These are phyloP conservation scores for Magallana angulata DNA, from an alignment of 1,140 invertebrate species.

Conservation along the genomic window DNA sequence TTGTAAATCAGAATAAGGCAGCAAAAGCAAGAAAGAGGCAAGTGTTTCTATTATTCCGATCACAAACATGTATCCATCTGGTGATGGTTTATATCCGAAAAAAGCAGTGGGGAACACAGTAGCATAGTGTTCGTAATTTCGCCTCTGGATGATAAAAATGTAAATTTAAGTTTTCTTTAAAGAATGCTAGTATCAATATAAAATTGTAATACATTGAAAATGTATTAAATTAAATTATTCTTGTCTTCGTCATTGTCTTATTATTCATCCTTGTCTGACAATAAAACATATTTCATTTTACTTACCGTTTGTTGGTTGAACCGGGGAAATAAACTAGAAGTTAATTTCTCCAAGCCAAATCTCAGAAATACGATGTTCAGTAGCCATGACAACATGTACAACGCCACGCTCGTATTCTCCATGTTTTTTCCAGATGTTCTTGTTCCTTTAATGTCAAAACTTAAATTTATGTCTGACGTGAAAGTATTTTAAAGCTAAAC, in stretches of 20 bases:
- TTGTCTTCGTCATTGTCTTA: too few species aligned
- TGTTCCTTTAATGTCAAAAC: too few species aligned
- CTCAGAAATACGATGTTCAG: neutral
- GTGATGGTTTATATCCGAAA: neutral
- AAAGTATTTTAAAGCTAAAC: too few species aligned
- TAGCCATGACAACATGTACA: neutral
- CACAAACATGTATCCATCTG: neutral
- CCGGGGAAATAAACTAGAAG: neutral
- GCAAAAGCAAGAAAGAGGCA: neutral
- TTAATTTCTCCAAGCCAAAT: neutral
- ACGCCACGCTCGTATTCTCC: neutral
- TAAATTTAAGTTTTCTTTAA: too few species aligned
- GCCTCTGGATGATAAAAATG: too few species aligned
- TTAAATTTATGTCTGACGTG: too few species aligned
- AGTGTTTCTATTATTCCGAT: neutral
- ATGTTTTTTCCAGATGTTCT: too few species aligned
- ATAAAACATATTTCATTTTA: too few species aligned
- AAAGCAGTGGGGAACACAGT: neutral
- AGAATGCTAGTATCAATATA: too few species aligned
- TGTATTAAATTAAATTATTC: too few species aligned
- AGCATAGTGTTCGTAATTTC: neutral
- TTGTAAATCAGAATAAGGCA: neutral
- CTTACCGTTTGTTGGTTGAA: neutral
- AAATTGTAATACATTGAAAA: too few species aligned
- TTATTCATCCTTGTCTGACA: too few species aligned